A percentile compares a stretch with the other conserved stretches of the same genome.
phyloP scores from a whole-genome alignment of 2,797 vertebrate genomes.

The Cyclopterus lumpus region DNA sequence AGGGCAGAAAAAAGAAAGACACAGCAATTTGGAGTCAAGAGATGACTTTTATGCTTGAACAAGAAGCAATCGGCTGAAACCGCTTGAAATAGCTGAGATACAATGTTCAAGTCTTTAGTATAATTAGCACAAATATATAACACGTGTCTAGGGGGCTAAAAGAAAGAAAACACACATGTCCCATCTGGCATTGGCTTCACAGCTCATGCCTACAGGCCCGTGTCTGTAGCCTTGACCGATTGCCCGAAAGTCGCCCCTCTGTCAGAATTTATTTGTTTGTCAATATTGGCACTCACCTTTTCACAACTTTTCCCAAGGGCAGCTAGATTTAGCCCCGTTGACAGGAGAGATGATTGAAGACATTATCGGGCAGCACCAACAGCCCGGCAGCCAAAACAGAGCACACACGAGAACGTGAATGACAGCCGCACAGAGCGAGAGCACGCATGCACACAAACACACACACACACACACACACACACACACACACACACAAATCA shows the following conservation, averaged over 20 bases:
- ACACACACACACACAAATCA: conserved; percentile 20
- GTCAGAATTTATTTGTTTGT: conserved; percentile 88
- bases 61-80: conserved; percentile 75
- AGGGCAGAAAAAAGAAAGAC: conserved; percentile 49
- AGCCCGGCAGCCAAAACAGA: conserved; percentile 80
- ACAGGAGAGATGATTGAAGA: conserved; percentile 87
- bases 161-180: conserved; percentile 46
- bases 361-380: conserved; percentile 84
- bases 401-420: conserved; percentile 71
- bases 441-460: conserved; percentile 23
- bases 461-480: conserved; percentile 16
- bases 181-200: conserved; percentile 65
- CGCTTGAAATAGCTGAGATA: conserved; percentile 67
- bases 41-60: conserved; percentile 72
- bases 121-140: conserved; percentile 20
- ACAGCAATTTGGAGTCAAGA: conserved; percentile 66
- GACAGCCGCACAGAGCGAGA: conserved; percentile 43
- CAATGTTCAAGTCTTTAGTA: too few species aligned
- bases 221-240: conserved; percentile 81
- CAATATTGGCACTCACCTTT: conserved; percentile 87
- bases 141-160: conserved; percentile 33
- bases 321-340: conserved; percentile 83
- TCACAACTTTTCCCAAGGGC: conserved; percentile 87
- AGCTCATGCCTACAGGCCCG: conserved; percentile 61
- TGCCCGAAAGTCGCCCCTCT: conserved; percentile 76